These are phyloP conservation scores for Idaea biselata DNA, from an alignment of 2,888 invertebrate species.

Conservation along the genomic window DNA sequence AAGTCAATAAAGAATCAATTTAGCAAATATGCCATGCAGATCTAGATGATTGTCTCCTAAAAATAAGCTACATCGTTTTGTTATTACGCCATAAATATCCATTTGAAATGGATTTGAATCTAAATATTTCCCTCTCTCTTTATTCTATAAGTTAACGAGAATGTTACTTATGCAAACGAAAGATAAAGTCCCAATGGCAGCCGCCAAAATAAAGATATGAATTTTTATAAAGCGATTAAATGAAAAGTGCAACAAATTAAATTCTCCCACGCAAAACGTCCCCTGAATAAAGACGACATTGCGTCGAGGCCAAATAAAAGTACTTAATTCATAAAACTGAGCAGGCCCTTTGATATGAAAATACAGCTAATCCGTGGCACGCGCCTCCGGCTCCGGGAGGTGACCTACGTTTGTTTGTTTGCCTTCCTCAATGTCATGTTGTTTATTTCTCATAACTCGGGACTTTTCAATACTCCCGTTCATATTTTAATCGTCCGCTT, in stretches of 20 bases:
- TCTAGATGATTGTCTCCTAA: neutral
- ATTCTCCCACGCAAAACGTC: slow-evolving; percentile 73
- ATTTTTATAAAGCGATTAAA: slow-evolving; percentile 64
- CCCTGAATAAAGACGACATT: slow-evolving; percentile 70
- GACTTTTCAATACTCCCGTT: slow-evolving; percentile 67
- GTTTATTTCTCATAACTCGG: slow-evolving; percentile 65
- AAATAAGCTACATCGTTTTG: neutral
- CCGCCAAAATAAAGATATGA: slow-evolving; percentile 52
- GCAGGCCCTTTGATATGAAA: slow-evolving; percentile 77
- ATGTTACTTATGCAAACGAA: slow-evolving; percentile 45
- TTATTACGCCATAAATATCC: neutral
- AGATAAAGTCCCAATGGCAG: slow-evolving; percentile 44
- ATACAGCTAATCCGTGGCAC: slow-evolving; percentile 74
- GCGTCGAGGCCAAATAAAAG: slow-evolving; percentile 61
- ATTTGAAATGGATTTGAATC: neutral
- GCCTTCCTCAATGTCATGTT: slow-evolving; percentile 56
- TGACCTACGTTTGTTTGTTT: slow-evolving; percentile 64
- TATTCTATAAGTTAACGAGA: slow-evolving; percentile 9
- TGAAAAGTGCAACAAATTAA: slow-evolving; percentile 73
- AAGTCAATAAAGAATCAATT: neutral
- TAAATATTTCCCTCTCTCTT: neutral
- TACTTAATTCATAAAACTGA: slow-evolving; percentile 69
- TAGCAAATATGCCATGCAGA: neutral
- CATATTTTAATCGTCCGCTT: slow-evolving; percentile 57
- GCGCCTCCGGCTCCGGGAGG: slow-evolving; percentile 63